Evolutionary conservation across 2,797 vertebrate genomes (phyloP), one percentile per base, ranked within the genome.

Genomic region (Tarsius wallacei): DNA sequence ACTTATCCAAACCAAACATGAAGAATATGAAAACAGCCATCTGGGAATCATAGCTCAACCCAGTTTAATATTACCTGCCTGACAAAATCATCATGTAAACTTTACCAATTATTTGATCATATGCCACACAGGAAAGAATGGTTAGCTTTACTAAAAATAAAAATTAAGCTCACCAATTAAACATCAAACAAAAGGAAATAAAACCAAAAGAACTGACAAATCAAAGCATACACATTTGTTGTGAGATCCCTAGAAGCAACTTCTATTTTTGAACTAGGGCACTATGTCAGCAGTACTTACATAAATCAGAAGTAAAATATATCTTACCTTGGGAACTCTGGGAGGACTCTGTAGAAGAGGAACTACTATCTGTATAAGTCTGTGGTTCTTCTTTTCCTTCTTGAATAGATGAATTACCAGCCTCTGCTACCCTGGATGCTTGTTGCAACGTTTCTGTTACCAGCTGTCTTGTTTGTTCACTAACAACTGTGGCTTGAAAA

Each of bases 361-460:
- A 98, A 98, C 99, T 99, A 98, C 99, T 98, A 77, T 99, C 99
- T 0, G 98, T 97, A 64, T 99, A 99, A 87, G 96, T 96, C 59
- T 98, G 97, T 7, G 99, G 90, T 42, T 99, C 99, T 49, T 99
- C 99, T 97, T 99, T 99, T n/a, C 98, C 91, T 87, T 99, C 99
- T 94, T 99, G 99, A 78, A 98, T 97, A 9, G 99, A 97, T 0
- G 98, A 95, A 21, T 98, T 99, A 22, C 98, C 98, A 7, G 98
- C 94, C 26, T 99, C 99, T 2, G 99, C 96, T 2, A 99, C 98
- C 14, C 99, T 99, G 17, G 99, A 99, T 5, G 99, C 99, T 98
- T 99, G 99, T 97, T 99, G 99, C 93, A 99, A 99, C 0, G 99
- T 99, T 99, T 99, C 99, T 0, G 99, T 99, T 82, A 99, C 99